A percentile compares a stretch with the other conserved stretches of the same genome.
These are phyloP conservation scores for Camponotus fellah DNA, from an alignment of 2,888 invertebrate species.

Conservation along the genomic window DNA sequence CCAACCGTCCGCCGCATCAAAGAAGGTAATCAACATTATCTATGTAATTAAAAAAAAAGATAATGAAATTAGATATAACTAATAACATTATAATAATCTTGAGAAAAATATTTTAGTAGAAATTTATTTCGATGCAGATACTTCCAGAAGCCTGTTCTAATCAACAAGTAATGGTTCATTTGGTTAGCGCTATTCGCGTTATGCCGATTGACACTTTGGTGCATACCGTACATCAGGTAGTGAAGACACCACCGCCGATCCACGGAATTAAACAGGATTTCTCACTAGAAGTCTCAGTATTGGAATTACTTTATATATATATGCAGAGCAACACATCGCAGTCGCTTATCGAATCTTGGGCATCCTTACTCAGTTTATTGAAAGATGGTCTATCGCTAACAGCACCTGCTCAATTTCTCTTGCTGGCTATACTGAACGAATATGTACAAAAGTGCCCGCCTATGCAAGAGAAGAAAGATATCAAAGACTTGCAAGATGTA, in stretches of 20 bases:
- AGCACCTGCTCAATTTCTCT: conserved; percentile 93
- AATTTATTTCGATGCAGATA: conserved; percentile 84
- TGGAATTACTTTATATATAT: conserved; percentile 93
- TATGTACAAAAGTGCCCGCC: conserved; percentile 93
- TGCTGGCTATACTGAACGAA: conserved; percentile 93
- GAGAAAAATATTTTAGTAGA: not conserved
- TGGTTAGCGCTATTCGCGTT: conserved; percentile 93
- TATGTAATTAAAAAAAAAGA: conserved; percentile 17
- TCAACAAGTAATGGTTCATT: conserved; percentile 92
- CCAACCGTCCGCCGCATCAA: conserved; percentile 86
- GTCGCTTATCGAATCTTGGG: conserved; percentile 93
- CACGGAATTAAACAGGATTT: conserved; percentile 88
- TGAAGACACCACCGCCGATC: conserved; percentile 91
- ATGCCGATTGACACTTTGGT: conserved; percentile 95
- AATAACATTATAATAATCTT: not conserved
- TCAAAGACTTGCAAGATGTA: conserved; percentile 93
- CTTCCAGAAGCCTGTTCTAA: conserved; percentile 89
- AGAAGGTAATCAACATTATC: conserved; percentile 80
- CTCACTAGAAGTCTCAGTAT: conserved; percentile 92
- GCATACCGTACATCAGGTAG: conserved; percentile 93
- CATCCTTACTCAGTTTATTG: conserved; percentile 91
- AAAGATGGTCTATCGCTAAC: conserved; percentile 91
- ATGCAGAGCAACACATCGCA: conserved; percentile 90
- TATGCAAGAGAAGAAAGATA: conserved; percentile 92
- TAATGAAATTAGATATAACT: not conserved